These are phyloP conservation scores for Laterallus jamaicensis DNA, from an alignment of 2,113 vertebrate genomes.

Conservation along the genomic window DNA sequence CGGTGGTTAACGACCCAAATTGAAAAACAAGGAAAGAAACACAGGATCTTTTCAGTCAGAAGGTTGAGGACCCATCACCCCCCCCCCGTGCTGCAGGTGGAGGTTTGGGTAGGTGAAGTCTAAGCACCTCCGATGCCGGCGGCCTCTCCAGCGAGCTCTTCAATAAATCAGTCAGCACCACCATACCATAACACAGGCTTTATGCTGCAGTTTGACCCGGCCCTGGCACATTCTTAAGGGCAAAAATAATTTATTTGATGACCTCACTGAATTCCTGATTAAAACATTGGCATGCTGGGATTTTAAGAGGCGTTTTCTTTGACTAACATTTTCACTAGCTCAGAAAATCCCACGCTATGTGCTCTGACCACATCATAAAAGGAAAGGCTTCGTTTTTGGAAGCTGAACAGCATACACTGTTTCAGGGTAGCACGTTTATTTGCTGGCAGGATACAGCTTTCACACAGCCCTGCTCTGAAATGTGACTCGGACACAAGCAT, in stretches of 20 bases:
- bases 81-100: neutral
- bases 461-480: neutral
- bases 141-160: neutral
- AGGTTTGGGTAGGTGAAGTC: neutral
- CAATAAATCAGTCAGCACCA: neutral
- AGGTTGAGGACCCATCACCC: neutral
- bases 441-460: slow-evolving; percentile 22
- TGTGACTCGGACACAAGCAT: neutral
- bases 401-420: neutral
- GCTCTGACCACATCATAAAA: neutral
- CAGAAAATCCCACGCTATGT: neutral
- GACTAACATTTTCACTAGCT: neutral
- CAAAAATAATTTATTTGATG: neutral
- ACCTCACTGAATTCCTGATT: neutral
- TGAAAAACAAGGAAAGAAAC: slow-evolving; percentile 4
- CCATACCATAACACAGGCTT: neutral
- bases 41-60: neutral
- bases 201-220: neutral
- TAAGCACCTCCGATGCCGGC: neutral
- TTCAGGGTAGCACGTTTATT: neutral
- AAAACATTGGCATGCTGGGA: neutral
- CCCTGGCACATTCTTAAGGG: neutral
- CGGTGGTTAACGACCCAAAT: neutral
- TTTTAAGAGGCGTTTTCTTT: neutral
- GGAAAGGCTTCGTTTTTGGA: neutral